Conservation (phyloP, 2,797 vertebrate genomes). For the Mormyrus proboscirostris region DNA sequence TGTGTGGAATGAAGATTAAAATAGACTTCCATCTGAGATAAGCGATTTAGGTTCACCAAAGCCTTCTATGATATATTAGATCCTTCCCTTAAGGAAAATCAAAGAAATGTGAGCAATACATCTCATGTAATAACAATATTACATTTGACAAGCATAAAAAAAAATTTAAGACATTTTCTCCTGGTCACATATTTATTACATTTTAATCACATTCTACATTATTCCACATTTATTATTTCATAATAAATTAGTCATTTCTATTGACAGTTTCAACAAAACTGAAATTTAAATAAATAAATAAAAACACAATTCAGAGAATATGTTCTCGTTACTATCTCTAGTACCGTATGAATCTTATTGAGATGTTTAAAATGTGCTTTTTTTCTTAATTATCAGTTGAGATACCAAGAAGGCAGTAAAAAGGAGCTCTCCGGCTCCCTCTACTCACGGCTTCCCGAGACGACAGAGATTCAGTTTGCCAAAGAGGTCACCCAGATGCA, state of each 20-base stretch:
- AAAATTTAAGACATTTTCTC: background rate
- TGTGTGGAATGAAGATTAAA: background rate
- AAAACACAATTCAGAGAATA: background rate
- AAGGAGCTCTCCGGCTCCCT: conserved; percentile 37
- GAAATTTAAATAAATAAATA: background rate
- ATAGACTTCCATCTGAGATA: background rate
- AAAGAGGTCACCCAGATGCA: conserved; percentile 47
- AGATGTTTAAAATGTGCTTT: background rate
- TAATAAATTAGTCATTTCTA: background rate
- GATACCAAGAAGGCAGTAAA: conserved; percentile 24
- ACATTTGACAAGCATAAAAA: background rate
- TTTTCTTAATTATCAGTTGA: conserved; percentile 1
- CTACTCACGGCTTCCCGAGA: conserved; percentile 49
- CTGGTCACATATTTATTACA: background rate
- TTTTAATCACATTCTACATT: background rate
- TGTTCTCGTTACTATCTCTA: background rate
- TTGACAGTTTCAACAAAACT: background rate
- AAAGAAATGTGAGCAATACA: background rate
- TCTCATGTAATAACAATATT: background rate
- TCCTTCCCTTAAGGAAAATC: background rate
- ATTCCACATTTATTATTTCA: background rate
- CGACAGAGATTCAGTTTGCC: conserved; percentile 45
- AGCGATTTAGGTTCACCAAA: background rate
- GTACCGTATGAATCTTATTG: no score
- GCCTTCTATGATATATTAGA: background rate